phyloP scores from a whole-genome alignment of 2,888 invertebrate species.

The Eudemis profundana region DNA sequence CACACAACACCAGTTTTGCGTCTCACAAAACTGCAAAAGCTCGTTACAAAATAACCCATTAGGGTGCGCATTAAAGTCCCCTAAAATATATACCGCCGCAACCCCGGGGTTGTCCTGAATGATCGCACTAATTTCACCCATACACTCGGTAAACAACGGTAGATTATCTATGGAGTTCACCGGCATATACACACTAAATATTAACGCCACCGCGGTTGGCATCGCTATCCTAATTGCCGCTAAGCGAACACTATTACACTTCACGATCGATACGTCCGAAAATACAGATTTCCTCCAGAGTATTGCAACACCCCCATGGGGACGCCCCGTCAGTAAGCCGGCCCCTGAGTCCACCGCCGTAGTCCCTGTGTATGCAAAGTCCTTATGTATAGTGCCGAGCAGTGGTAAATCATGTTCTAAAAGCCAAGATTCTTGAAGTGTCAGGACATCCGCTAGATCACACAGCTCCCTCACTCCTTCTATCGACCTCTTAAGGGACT shows the following conservation, averaged over 20 bases:
- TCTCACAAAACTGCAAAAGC: too few species aligned
- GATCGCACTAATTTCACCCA: background rate
- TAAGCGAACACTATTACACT: background rate
- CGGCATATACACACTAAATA: constrained; percentile 7
- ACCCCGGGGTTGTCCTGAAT: too few species aligned
- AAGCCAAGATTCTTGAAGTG: background rate
- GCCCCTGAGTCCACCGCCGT: constrained; percentile 1
- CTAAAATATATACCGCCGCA: too few species aligned
- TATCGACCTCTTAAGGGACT: too few species aligned
- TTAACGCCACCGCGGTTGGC: background rate
- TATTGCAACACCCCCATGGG: constrained; percentile 3
- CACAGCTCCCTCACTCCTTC: constrained; percentile 1
- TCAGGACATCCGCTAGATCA: background rate
- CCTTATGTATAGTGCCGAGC: background rate
- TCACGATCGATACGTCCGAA: background rate
- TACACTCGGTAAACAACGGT: background rate
- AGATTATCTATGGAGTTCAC: background rate
- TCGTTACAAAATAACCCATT: too few species aligned
- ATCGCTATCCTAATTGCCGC: background rate
- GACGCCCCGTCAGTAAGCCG: background rate
- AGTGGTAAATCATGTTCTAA: background rate
- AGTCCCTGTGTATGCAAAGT: background rate
- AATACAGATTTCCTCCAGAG: background rate
- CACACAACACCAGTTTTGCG: too few species aligned
- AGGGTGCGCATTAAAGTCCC: too few species aligned